Conservation (phyloP, 1,140 invertebrate genomes). For the Drosophila chauvacae region DNA sequence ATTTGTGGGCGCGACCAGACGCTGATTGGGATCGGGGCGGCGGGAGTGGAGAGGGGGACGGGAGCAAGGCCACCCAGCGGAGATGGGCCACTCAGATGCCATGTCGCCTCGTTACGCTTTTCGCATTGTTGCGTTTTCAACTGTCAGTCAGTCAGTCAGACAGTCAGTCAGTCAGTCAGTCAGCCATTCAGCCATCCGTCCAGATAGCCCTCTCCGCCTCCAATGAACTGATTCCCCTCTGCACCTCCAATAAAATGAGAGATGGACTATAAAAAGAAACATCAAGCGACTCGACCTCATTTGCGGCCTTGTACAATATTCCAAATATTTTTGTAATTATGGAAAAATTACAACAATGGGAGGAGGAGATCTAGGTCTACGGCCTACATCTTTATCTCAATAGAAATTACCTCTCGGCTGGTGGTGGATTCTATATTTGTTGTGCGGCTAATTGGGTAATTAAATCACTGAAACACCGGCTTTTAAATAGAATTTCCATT, state of each 20-base stretch:
- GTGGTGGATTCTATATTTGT: not conserved
- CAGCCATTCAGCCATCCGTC: constrained; percentile 25
- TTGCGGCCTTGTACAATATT: constrained; percentile 75
- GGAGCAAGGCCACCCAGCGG: constrained; percentile 40
- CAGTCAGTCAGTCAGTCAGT: constrained; percentile 44
- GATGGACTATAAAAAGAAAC: constrained; percentile 49
- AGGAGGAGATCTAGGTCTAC: constrained; percentile 8
- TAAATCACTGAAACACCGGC: constrained; percentile 17
- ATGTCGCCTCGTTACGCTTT: constrained; percentile 65
- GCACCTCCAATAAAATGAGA: constrained; percentile 31
- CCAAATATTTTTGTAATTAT: constrained; percentile 79
- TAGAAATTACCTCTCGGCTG: constrained; percentile 7
- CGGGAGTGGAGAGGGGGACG: not conserved
- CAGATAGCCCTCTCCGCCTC: constrained; percentile 22
- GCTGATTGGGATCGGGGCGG: constrained; percentile 58
- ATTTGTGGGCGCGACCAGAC: constrained; percentile 73
- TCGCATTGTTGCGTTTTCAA: constrained; percentile 71
- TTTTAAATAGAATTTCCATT: not conserved
- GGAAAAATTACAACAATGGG: constrained; percentile 51
- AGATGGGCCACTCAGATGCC: constrained; percentile 36
- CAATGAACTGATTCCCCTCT: constrained; percentile 31
- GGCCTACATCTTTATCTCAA: constrained; percentile 64
- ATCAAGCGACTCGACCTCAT: constrained; percentile 49
- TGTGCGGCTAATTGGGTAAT: not conserved
- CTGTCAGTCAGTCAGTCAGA: constrained; percentile 53